Conservation (phyloP, 2,113 vertebrate species). For the Lampris megalopsis region DNA sequence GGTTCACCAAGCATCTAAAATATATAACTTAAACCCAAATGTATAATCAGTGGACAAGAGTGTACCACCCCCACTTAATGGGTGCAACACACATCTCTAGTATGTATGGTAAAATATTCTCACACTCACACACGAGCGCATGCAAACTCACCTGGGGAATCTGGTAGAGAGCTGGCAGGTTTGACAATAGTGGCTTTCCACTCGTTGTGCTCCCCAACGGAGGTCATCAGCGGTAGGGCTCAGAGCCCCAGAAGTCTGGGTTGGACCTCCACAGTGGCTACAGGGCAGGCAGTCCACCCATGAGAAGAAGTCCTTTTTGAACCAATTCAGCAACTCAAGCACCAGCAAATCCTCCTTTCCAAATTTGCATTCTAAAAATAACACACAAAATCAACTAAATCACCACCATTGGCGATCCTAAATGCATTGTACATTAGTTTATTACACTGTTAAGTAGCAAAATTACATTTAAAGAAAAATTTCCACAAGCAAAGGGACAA, state of each 20-base stretch:
- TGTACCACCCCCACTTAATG: too few species aligned
- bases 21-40: too few species aligned
- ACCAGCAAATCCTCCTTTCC: constrained; percentile 90
- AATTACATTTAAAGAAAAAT: too few species aligned
- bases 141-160: constrained; percentile 88
- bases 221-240: constrained; percentile 86
- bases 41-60: too few species aligned
- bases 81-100: too few species aligned
- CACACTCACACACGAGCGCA: neutral
- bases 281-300: constrained; percentile 93
- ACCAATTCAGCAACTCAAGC: constrained; percentile 94
- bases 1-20: too few species aligned
- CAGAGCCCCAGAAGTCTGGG: constrained; percentile 78
- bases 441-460: too few species aligned
- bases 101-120: too few species aligned
- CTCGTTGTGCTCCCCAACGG: constrained; percentile 87
- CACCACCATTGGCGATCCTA: neutral
- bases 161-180: constrained; percentile 87
- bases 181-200: constrained; percentile 93
- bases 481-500: too few species aligned
- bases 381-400: neutral
- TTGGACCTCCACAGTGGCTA: constrained; percentile 86
- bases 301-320: constrained; percentile 93
- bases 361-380: constrained; percentile 81
- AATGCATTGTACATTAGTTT: neutral